phyloP scores from a whole-genome alignment of 2,113 vertebrate species.

The Myiopsitta monachus region DNA sequence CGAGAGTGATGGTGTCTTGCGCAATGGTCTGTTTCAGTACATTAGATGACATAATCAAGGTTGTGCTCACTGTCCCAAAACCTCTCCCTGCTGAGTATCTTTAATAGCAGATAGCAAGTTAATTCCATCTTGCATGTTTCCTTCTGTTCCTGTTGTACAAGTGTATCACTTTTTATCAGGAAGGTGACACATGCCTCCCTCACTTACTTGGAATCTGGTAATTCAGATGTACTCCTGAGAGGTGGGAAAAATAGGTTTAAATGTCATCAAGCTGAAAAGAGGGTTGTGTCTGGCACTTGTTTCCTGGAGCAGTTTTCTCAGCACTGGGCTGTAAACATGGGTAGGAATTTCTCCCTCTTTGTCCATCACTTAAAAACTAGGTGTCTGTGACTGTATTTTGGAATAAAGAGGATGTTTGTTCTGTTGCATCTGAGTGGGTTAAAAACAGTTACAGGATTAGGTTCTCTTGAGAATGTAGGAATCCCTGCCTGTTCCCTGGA shows the following conservation, averaged over 20 bases:
- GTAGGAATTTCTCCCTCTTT: background rate
- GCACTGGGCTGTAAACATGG: background rate
- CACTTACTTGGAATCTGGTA: rapidly evolving
- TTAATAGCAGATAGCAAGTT: background rate
- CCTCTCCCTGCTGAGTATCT: background rate
- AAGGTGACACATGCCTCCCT: rapidly evolving
- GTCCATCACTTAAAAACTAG: background rate
- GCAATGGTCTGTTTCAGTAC: background rate
- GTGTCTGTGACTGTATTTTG: background rate
- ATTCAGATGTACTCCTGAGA: background rate
- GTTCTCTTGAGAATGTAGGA: background rate
- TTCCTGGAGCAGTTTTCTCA: background rate
- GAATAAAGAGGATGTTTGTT: background rate
- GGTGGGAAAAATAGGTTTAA: background rate
- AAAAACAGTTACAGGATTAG: background rate
- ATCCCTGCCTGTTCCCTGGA: background rate
- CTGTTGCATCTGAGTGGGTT: background rate
- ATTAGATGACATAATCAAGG: background rate
- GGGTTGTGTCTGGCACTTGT: background rate
- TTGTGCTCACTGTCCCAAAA: background rate
- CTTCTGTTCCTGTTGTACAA: background rate
- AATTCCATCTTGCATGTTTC: background rate
- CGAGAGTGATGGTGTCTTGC: background rate
- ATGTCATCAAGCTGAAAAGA: background rate
- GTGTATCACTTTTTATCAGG: background rate